Base-by-base conservation (phyloP, 2,888 invertebrate genomes). In the Barypeithes pellucidus region DNA sequence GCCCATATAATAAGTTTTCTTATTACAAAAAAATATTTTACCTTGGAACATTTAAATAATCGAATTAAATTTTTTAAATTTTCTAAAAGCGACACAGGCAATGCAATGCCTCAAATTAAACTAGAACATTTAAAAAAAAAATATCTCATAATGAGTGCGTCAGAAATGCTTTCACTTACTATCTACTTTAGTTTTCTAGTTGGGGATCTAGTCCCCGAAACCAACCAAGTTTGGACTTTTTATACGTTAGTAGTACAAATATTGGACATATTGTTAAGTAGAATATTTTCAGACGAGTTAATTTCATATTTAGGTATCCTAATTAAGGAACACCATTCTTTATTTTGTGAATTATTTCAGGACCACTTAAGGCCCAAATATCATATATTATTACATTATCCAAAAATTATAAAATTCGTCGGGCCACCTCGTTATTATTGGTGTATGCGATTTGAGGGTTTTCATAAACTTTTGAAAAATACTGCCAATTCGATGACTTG, bases 321-420 rank as follows among this genome's bases (percentile, higher is more conserved):
- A n/a, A 54, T 66, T 54, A 24, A 66, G 29, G 47, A 47, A 24
- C 39, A 66, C 14, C 52, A 54, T 54, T 24, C 16, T 3, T 45
- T 45, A 12, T 36, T 66, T 52, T 16, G 36, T 14, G 24, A 50
- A 14, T 54, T 71, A 57, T 76, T 72, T 59, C 65, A 68, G 39
- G 54, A 60, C 20, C 45, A 62, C 8, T 61, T 77, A 29, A 63
- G 54, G 50, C 77, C 72, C 14, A 77, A 74, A 57, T 66, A 65
- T 45, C 76, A 77, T 54, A 45, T 69, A 12, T 20, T 77, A 33
- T 45, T 68, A 11, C 73, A 77, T 50, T 76, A 77, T 60, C 54
- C 75, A 18, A 29, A 11, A 11, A 52, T 73, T 29, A 75, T 75
- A 20, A 68, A 18, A 65, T 52, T 61, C 54, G 24, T 76, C 22